Evolutionary conservation across 2,888 invertebrate genomes (phyloP), one percentile per base, ranked within the genome.

Genomic region (Selenia dentaria): DNA sequence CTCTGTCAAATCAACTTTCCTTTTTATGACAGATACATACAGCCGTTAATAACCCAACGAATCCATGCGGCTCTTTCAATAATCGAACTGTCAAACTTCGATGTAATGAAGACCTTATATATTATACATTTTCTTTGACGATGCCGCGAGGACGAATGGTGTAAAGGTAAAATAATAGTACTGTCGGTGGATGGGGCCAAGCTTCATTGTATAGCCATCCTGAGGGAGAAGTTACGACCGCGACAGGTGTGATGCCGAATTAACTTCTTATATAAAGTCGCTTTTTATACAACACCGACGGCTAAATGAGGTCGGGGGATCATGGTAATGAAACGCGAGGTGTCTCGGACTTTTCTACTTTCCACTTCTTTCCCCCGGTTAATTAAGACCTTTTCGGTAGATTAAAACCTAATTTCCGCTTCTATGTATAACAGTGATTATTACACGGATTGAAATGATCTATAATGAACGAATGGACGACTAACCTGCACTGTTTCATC

Each of bases 201-300:
- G 74, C 78, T 83, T 80, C 83, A 86, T 88, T 86, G 87, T 88
- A 75, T 75, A 80, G 73, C 79, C 64, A 83, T 87, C 74, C 74
- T 70, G 73, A 69, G 80, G 85, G 81, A 73, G 65, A 80, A 88
- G 84, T 89, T 89, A 89, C 83, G 88, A 87, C 71, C 81, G 75
- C 70, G 87, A 87, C 89, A 89, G 89, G 89, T 90, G 89, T 82
- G 86, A 86, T 83, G 80, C 70, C 74, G 83, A 88, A 89, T 90
- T 87, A 88, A 89, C 85, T 83, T 85, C 80, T 85, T 84, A 82
- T 85, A 86, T 83, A 87, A 83, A 82, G 76, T 76, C 76, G 64
- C 79, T 83, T 88, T 87, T 88, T 87, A 82, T 83, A 79, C 82
- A 84, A 73, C 75, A 74, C 77, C 75, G 79, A 76, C 83, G 71